Base-by-base conservation (phyloP, 2,888 invertebrate genomes). In the Gortyna flavago region DNA sequence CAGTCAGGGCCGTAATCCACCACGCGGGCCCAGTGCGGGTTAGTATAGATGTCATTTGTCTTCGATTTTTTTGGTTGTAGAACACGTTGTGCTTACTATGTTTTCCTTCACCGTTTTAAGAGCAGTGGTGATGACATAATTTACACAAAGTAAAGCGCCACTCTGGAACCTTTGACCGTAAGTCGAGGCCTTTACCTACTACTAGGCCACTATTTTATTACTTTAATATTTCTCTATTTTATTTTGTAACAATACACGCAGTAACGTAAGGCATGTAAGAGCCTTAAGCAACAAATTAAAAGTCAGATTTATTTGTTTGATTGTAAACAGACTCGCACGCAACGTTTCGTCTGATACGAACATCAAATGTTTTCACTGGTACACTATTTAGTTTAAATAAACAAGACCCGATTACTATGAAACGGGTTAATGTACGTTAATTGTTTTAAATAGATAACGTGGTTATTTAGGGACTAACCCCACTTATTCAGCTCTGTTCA, bases 271-370 rank as follows among this genome's bases (percentile, higher is more conserved):
- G 35, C 77, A 75, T 76, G 67, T 57, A 72, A 73, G 38, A 57
- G 38, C 68, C 72, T 68, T 72, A 75, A 67, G 73, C 16, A 75
- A 81, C 51, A 69, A 80, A 80, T 87, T 83, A 77, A 85, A 80
- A 84, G 68, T 64, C 41, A 70, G 82, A 89, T 85, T 82, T 77
- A 83, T 80, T 75, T 13, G 67, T 77, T 69, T 67, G 83, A 78
- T 86, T 77, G 76, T 84, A 75, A 79, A 85, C 68, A 72, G 44
- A 32, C 48, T 5, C 35, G 68, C 88, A 89, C 89, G 88, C 85
- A 78, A 88, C 61, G 38, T 64, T 77, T 35, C 59, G 57, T 73
- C 67, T 54, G 70, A 79, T 84, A 84, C 59, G 65, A 70, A 73
- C 75, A 75, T 75, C 69, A 35, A 75, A 79, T 85, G 61, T 83